A percentile compares a stretch with the other conserved stretches of the same genome.
Evolutionary conservation across 2,113 vertebrate genomes (phyloP).

Genomic region (Mionectes macconnelli): DNA sequence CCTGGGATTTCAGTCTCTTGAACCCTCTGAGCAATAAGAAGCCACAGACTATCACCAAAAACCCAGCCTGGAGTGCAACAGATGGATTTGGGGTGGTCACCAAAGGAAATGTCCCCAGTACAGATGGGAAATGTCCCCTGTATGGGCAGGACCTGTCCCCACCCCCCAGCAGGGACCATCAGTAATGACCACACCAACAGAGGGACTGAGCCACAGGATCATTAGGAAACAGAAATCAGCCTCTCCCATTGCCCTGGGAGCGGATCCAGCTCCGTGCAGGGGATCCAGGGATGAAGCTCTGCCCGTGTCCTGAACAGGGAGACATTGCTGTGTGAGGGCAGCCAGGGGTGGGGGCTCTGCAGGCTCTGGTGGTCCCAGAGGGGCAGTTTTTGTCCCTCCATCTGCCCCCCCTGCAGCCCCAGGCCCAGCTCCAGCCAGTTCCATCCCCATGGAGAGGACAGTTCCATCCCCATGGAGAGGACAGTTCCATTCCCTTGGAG

Average conservation of each 20-base stretch:
- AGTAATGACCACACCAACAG: neutral
- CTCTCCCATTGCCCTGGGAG: neutral
- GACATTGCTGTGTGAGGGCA: fast-evolving
- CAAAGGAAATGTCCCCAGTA: fast-evolving
- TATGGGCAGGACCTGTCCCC: fast-evolving
- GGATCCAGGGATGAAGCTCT: neutral
- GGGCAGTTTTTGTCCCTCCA: neutral
- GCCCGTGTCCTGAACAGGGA: neutral
- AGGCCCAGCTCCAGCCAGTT: neutral
- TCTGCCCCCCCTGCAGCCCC: neutral
- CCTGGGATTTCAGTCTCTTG: neutral
- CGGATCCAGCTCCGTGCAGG: fast-evolving
- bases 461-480: neutral
- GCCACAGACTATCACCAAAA: neutral
- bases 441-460: neutral
- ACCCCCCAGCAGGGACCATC: neutral
- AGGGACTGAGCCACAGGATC: neutral
- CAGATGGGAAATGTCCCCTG: fast-evolving
- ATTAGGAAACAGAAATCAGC: neutral
- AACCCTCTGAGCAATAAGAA: neutral
- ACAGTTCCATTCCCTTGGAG: neutral
- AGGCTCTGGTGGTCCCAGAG: neutral
- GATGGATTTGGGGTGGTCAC: neutral
- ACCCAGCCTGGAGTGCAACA: neutral
- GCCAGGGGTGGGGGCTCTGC: neutral